Evolutionary conservation across 2,888 invertebrate genomes (phyloP), one percentile per base, ranked within the genome.

Genomic region (Lepidochrysops patricia): DNA sequence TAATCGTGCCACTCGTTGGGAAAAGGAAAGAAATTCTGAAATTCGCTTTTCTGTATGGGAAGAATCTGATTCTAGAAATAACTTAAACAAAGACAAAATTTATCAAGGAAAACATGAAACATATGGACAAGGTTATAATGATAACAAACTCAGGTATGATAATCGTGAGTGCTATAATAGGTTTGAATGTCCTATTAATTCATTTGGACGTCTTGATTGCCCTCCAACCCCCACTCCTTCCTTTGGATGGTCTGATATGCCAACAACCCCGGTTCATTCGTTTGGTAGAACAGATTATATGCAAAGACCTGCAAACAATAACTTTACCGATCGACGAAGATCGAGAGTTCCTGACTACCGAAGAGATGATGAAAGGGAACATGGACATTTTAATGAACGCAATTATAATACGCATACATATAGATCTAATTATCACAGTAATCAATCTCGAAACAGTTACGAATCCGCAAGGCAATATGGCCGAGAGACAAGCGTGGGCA

Each of bases 311-410:
- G 57, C 58, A 23, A 64, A 50, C 15, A 60, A 61, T 23, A 71
- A 68, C 50, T 74, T 68, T 60, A 69, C 12, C 2, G 84, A 84
- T 72, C 82, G 81, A 5, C 80, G 84, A 67, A 65, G 80, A 13
- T 75, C 79, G 62, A 77, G 83, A 74, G 74, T 65, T 63, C 63
- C 70, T 25, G 82, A 84, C 2, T 72, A 72, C 61, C 27, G 66
- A 66, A 60, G 68, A 4, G 67, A 71, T 15, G 73, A 77, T 58
- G 79, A 79, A 48, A 74, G 69, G 61, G 79, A 79, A 50, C 71
- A 68, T 54, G 64, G 64, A 1, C 69, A 75, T 61, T 73, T 73
- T 62, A 75, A 72, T 56, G 80, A 82, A n/a, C 72, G 70, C 15
- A 66, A 66, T 34, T 64, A 62, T 48, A 60, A 61, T 34, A 48